Conservation (phyloP, 1,140 invertebrate species). For the Diachasma alloeum region DNA sequence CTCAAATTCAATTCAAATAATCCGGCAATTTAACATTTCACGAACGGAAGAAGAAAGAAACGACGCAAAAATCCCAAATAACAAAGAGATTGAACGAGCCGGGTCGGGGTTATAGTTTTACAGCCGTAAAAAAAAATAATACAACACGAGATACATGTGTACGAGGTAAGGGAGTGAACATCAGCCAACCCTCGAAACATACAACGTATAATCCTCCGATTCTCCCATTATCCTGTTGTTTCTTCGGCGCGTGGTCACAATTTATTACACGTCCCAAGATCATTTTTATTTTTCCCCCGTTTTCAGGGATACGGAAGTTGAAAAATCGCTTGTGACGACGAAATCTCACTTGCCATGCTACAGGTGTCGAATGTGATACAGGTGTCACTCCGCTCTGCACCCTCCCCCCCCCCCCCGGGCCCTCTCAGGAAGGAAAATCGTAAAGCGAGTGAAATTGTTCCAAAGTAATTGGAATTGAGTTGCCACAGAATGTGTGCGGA, state of each 20-base stretch:
- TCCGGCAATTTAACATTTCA: neutral
- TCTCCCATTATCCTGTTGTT: constrained; percentile 57
- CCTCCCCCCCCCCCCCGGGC: neutral
- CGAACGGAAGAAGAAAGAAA: neutral
- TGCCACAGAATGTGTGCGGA: neutral
- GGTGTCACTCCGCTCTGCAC: constrained; percentile 45
- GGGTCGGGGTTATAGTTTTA: neutral
- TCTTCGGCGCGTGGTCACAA: constrained; percentile 45
- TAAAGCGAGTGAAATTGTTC: neutral
- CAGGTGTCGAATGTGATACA: constrained; percentile 60
- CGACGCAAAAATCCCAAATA: neutral
- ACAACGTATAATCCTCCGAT: constrained; percentile 51
- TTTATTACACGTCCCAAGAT: constrained; percentile 46
- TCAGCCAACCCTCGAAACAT: neutral
- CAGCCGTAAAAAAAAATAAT: constrained; percentile 28
- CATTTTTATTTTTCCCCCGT: neutral
- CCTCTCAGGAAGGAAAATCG: neutral
- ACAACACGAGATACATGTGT: neutral
- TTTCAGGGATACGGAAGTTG: too few species aligned
- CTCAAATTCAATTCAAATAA: neutral
- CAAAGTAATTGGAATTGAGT: neutral
- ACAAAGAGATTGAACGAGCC: neutral
- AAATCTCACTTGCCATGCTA: constrained; percentile 48
- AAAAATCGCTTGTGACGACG: too few species aligned
- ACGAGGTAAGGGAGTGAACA: neutral